These are phyloP conservation scores for Colletes collaris DNA, from an alignment of 2,888 invertebrate genomes.

Conservation along the genomic window DNA sequence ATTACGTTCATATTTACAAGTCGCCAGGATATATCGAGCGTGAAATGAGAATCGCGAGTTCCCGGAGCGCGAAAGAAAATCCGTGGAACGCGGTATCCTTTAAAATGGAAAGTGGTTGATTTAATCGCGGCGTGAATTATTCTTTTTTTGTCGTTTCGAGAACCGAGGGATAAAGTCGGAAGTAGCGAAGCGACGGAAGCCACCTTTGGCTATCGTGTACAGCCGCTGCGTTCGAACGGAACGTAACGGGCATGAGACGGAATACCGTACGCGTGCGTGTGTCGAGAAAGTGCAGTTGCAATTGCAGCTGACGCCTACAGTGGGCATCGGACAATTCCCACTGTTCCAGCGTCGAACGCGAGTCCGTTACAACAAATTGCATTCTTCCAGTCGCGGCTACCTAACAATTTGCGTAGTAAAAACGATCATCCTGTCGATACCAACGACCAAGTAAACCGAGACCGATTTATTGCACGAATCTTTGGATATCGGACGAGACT, in stretches of 20 bases:
- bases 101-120: background rate
- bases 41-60: background rate
- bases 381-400: too few relatives aligned
- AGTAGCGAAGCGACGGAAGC: conserved; percentile 13
- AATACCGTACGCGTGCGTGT: conserved; percentile 72
- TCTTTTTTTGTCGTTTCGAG: background rate
- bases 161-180: conserved; percentile 13
- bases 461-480: too few relatives aligned
- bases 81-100: background rate
- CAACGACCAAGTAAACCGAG: too few relatives aligned
- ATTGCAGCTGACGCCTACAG: conserved; percentile 58
- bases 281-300: conserved; percentile 71
- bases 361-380: conserved; percentile 38
- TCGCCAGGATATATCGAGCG: too few relatives aligned
- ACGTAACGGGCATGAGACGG: conserved; percentile 43
- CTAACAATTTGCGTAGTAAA: too few relatives aligned
- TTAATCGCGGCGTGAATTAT: background rate
- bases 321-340: conserved; percentile 57
- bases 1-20: background rate
- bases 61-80: background rate
- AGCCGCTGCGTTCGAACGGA: conserved; percentile 31
- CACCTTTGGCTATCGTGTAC: background rate
- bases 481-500: too few relatives aligned
- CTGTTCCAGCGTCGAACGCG: conserved; percentile 31
- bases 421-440: too few relatives aligned